Percentiles rank a stretch among this genome's conserved stretches.
Conservation (phyloP, 2,888 invertebrate genomes). For the Andrena fulva region DNA sequence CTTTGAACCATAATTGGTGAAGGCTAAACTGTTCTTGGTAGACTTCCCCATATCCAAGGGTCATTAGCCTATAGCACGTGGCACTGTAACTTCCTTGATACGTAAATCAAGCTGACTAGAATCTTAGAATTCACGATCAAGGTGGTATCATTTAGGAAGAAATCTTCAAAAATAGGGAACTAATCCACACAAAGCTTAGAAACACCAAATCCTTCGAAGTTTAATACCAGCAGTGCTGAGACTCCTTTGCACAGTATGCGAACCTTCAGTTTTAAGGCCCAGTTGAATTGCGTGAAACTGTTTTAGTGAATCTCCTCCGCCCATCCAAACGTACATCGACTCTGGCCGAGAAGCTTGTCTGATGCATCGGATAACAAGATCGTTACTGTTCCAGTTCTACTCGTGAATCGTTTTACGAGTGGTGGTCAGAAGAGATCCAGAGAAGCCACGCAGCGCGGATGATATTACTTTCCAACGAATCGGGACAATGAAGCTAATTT, state of each 20-base stretch:
- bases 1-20: background rate
- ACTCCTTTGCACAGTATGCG: no score
- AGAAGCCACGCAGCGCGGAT: background rate
- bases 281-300: no score
- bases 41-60: background rate
- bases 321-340: background rate
- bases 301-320: background rate
- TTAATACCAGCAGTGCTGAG: no score
- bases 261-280: no score
- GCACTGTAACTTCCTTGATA: no score
- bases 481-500: conserved; percentile 58
- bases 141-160: no score
- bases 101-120: no score
- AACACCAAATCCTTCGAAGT: no score
- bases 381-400: background rate
- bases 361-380: background rate
- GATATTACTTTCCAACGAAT: conserved; percentile 47
- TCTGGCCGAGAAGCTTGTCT: background rate
- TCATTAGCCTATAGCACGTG: no score
- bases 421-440: conserved; percentile 1
- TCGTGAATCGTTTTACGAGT: background rate
- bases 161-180: no score
- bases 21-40: background rate
- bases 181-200: no score
- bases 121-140: no score